phyloP scores from a whole-genome alignment of 1,140 invertebrate species.

The Gonioctena quinquepunctata region DNA sequence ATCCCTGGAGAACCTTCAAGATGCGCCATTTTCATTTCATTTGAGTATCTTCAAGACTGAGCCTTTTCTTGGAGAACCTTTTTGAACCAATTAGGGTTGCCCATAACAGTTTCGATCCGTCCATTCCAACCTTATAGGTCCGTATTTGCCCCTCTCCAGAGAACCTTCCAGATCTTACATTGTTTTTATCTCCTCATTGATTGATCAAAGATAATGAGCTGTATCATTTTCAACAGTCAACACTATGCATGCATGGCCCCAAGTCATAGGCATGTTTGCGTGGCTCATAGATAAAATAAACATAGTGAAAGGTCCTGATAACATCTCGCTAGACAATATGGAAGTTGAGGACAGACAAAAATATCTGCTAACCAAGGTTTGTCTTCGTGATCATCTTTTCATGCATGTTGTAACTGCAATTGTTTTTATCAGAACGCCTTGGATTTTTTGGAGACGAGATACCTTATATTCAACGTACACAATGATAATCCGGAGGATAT shows the following conservation, averaged over 20 bases:
- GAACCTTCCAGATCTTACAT: too few relatives aligned
- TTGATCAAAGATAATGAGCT: too few relatives aligned
- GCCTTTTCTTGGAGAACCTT: too few relatives aligned
- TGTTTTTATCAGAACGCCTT: background rate
- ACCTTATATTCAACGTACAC: background rate
- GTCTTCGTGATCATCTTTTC: background rate
- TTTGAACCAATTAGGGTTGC: too few relatives aligned
- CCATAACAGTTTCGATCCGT: too few relatives aligned
- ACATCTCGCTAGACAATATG: background rate
- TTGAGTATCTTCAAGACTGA: too few relatives aligned
- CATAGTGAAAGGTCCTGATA: background rate
- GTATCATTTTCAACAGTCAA: slow-evolving; percentile 21
- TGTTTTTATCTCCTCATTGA: too few relatives aligned
- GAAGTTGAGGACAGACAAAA: background rate
- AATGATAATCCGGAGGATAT: background rate
- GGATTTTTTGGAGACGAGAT: background rate
- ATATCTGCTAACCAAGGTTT: slow-evolving; percentile 9
- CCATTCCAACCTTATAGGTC: too few relatives aligned
- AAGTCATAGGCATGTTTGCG: slow-evolving; percentile 20
- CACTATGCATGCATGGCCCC: slow-evolving; percentile 29
- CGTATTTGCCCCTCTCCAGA: too few relatives aligned
- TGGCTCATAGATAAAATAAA: slow-evolving; percentile 22
- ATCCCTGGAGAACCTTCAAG: too few relatives aligned
- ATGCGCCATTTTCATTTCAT: too few relatives aligned
- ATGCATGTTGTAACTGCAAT: too few relatives aligned